phyloP scores from a whole-genome alignment of 2,888 invertebrate genomes.

The Platycheirus rosarum region DNA sequence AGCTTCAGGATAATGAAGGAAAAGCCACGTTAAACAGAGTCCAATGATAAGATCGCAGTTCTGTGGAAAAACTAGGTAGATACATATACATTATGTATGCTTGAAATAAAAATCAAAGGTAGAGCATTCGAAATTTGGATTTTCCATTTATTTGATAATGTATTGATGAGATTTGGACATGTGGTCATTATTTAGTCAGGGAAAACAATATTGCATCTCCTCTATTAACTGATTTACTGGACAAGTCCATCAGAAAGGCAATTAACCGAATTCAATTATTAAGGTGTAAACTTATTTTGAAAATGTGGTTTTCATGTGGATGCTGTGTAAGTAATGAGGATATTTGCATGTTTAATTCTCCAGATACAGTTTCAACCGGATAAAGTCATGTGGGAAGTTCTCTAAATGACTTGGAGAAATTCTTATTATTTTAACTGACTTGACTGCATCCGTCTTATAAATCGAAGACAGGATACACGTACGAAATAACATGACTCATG shows the following conservation, averaged over 20 bases:
- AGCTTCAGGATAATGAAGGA: not conserved
- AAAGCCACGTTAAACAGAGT: not conserved
- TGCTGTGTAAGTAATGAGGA: not conserved
- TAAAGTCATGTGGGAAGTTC: too few relatives aligned
- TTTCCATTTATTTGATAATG: slow-evolving; percentile 6
- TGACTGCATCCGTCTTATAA: too few relatives aligned
- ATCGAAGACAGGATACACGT: too few relatives aligned
- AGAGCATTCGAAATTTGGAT: too few relatives aligned
- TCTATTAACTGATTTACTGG: slow-evolving; percentile 8
- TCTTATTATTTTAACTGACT: too few relatives aligned
- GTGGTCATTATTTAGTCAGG: slow-evolving; percentile 6
- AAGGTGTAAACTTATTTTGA: not conserved
- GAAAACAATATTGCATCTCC: not conserved
- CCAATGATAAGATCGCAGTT: not conserved
- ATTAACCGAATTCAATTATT: slow-evolving; percentile 22
- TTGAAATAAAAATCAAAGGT: too few relatives aligned
- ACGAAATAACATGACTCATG: too few relatives aligned
- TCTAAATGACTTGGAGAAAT: too few relatives aligned
- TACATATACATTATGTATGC: not conserved
- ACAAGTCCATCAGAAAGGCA: slow-evolving; percentile 16
- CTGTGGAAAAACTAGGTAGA: not conserved
- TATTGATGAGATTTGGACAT: slow-evolving; percentile 9
- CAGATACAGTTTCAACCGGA: too few relatives aligned
- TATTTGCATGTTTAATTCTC: too few relatives aligned
- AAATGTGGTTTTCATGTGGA: slow-evolving; percentile 3